Conservation (phyloP, 1,140 invertebrate species). For the Heliconius himera region DNA sequence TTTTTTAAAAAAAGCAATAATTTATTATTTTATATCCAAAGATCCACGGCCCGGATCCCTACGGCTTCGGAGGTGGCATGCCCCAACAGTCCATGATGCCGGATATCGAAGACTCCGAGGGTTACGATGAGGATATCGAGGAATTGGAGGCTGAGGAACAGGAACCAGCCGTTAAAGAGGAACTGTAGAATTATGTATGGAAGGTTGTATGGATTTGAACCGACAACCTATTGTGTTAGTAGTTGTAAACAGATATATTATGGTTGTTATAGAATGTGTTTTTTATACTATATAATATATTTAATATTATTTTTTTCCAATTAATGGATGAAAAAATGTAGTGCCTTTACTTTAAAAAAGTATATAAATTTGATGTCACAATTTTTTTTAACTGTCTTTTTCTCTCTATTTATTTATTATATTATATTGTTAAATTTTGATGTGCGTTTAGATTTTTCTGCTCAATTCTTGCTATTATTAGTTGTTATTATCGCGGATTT, state of each 20-base stretch:
- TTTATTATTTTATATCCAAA: conserved; percentile 21
- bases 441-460: too few species aligned
- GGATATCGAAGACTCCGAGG: conserved; percentile 41
- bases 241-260: background rate
- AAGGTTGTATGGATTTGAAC: background rate
- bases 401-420: too few species aligned
- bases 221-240: background rate
- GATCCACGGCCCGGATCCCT: conserved; percentile 69
- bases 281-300: background rate
- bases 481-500: too few species aligned
- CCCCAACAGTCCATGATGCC: conserved; percentile 28
- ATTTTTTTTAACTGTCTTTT: too few species aligned
- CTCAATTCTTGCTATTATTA: too few species aligned
- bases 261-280: background rate
- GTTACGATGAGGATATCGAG: conserved; percentile 40
- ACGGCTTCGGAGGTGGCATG: conserved; percentile 60
- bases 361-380: too few species aligned
- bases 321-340: too few species aligned
- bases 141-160: conserved; percentile 24
- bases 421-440: too few species aligned
- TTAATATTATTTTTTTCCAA: background rate
- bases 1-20: background rate
- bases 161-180: conserved; percentile 31
- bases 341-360: too few species aligned
- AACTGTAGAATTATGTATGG: conserved; percentile 22